Evolutionary conservation across 2,888 invertebrate genomes (phyloP).

Genomic region (Strigamia transsilvanica): DNA sequence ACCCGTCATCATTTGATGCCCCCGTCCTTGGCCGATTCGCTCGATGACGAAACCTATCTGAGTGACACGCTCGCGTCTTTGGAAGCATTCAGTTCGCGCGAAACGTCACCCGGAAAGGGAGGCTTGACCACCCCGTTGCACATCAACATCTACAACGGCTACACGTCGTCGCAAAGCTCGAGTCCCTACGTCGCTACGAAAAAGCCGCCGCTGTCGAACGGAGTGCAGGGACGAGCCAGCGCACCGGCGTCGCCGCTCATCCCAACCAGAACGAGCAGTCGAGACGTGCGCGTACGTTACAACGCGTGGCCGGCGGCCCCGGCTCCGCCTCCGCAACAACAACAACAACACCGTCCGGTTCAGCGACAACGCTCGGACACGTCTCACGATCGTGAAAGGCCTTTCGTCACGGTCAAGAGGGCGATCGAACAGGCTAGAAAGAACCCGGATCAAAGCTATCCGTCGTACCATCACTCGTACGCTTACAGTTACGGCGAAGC

Average conservation of each 20-base stretch:
- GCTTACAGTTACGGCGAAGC: slow-evolving; percentile 30
- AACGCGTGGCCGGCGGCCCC: slow-evolving; percentile 63
- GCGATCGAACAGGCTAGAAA: slow-evolving; percentile 65
- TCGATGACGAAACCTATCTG: slow-evolving; percentile 73
- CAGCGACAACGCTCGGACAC: slow-evolving; percentile 62
- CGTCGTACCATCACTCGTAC: slow-evolving; percentile 46
- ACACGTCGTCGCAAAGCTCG: slow-evolving; percentile 46
- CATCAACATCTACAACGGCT: slow-evolving; percentile 69
- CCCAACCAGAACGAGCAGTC: slow-evolving; percentile 64
- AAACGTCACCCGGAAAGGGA: slow-evolving; percentile 57
- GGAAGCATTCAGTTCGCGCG: slow-evolving; percentile 68
- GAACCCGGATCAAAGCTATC: slow-evolving; percentile 8
- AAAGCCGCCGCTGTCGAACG: slow-evolving; percentile 56
- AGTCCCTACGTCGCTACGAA: slow-evolving; percentile 52
- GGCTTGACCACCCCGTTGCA: slow-evolving; percentile 72
- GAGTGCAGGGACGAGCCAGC: slow-evolving; percentile 52
- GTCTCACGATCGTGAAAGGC: slow-evolving; percentile 69
- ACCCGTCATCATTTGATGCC: slow-evolving; percentile 64
- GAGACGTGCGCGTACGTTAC: slow-evolving; percentile 57
- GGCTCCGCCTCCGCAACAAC: slow-evolving; percentile 58
- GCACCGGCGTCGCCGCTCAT: slow-evolving; percentile 67
- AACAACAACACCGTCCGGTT: slow-evolving; percentile 63
- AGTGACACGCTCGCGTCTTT: slow-evolving; percentile 82
- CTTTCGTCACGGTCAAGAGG: slow-evolving; percentile 72
- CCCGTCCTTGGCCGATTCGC: slow-evolving; percentile 63